Evolutionary conservation across 2,113 vertebrate species (phyloP).

Genomic region (Etia nguti): DNA sequence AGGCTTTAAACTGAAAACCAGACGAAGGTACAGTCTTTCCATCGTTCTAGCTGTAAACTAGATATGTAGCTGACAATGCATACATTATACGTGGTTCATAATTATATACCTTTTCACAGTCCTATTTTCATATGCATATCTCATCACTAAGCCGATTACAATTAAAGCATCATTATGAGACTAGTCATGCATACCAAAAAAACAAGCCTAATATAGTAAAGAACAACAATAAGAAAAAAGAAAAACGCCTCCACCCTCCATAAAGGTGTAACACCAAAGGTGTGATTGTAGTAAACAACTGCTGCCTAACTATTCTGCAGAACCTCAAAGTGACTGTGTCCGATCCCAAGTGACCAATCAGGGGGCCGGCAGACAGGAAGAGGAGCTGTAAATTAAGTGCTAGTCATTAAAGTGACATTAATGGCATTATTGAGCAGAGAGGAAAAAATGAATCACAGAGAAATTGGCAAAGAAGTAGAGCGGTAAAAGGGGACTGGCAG

Average conservation of each 20-base stretch:
- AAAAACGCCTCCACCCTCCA: not conserved
- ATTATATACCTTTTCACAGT: not conserved
- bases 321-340: conserved; percentile 2
- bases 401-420: conserved; percentile 64
- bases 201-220: not conserved
- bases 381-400: conserved; percentile 50
- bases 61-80: not conserved
- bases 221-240: not conserved
- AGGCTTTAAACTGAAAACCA: not conserved
- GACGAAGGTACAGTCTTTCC: accelerated
- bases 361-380: conserved; percentile 27
- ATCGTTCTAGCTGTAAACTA: not conserved
- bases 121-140: accelerated
- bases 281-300: not conserved
- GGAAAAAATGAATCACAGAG: conserved; percentile 44
- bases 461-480: conserved; percentile 38
- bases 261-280: not conserved
- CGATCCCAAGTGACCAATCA: conserved; percentile 40
- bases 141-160: not conserved
- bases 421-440: conserved; percentile 53
- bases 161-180: not conserved
- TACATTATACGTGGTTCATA: not conserved
- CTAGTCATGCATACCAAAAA: not conserved
- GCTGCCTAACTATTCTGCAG: not conserved
- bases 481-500: conserved; percentile 27